Conservation (phyloP, 2,888 invertebrate species). For the Andrena flavipes region DNA sequence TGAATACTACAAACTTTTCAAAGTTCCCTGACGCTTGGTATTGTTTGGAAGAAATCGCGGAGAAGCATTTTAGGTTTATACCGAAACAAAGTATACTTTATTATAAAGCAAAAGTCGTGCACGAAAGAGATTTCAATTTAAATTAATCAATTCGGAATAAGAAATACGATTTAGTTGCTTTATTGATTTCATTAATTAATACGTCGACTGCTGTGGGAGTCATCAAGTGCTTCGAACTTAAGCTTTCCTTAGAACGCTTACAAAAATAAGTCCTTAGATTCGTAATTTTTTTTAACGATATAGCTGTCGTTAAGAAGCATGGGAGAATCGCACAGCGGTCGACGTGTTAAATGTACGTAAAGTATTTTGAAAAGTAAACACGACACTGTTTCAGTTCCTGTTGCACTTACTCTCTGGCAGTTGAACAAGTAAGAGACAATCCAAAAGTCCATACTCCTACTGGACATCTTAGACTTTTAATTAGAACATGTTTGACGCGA, state of each 20-base stretch:
- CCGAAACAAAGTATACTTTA: not conserved
- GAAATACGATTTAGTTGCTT: not conserved
- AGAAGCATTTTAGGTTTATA: slow-evolving; percentile 73
- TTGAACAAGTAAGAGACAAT: slow-evolving; percentile 84
- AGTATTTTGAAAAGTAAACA: slow-evolving; percentile 13
- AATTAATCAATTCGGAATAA: not conserved
- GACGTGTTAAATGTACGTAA: not conserved
- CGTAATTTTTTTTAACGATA: too few species aligned
- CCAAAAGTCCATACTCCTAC: slow-evolving; percentile 83
- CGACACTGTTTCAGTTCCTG: slow-evolving; percentile 73
- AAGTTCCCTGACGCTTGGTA: slow-evolving; percentile 85
- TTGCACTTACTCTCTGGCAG: slow-evolving; percentile 82
- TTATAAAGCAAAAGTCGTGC: not conserved
- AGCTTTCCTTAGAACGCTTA: too few species aligned
- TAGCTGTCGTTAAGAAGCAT: too few species aligned
- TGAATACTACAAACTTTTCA: slow-evolving; percentile 83
- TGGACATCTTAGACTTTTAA: slow-evolving; percentile 85
- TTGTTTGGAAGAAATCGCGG: slow-evolving; percentile 86
- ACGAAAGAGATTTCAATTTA: not conserved
- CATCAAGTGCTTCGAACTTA: too few species aligned
- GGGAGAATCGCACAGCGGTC: too few species aligned
- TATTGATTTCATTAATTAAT: slow-evolving; percentile 1
- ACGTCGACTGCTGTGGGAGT: too few species aligned
- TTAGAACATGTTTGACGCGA: slow-evolving; percentile 85
- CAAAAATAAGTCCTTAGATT: too few species aligned